Base-by-base conservation (phyloP, 2,888 invertebrate genomes). In the Furcula furcula region DNA sequence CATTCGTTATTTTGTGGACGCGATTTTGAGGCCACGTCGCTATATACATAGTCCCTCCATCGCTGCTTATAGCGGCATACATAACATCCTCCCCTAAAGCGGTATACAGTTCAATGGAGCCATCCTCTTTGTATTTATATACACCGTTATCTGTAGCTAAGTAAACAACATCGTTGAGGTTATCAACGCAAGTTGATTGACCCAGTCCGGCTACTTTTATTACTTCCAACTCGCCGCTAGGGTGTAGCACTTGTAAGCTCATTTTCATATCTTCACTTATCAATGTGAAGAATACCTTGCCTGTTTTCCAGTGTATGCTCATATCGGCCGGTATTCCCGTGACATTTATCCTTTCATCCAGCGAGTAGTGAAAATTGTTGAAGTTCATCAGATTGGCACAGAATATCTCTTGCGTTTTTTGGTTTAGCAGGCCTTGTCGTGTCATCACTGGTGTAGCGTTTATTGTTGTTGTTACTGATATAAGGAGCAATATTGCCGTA, bases 11-110 rank as follows among this genome's bases (percentile, higher is more conserved):
- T 34, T 69, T 81, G 9, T 78, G 78, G 0, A 88, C 88, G 7
- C 84, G 55, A 38, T 88, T 87, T 21, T 87, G 86, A 0, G 88
- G 88, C 84, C 85, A 88, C 0, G 88, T 88, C 0, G 87, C 86
- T 34, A 85, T 77, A 7, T 78, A 88, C 76, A 87, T 78, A 0
- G 62, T 51, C 0, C 38, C 40, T 0, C 86, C 87, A 36, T 86
- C 82, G 14, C 57, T 74, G 0, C 66, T 72, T 0, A 81, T 71
- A 0, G 86, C 76, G 5, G 81, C 55, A 36, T 87, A 88, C 87
- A 88, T 88, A 0, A 88, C 81, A 36, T 88, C 87, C 65, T 86
- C 85, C 1, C 83, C 83, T 14, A 76, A 53, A 42, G 81, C 86
- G 5, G 83, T 62, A 16, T 71, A 82, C 0, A 76, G 43, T 44